Evolutionary conservation across 2,797 vertebrate species (phyloP).

Genomic region (Momotus momota): DNA sequence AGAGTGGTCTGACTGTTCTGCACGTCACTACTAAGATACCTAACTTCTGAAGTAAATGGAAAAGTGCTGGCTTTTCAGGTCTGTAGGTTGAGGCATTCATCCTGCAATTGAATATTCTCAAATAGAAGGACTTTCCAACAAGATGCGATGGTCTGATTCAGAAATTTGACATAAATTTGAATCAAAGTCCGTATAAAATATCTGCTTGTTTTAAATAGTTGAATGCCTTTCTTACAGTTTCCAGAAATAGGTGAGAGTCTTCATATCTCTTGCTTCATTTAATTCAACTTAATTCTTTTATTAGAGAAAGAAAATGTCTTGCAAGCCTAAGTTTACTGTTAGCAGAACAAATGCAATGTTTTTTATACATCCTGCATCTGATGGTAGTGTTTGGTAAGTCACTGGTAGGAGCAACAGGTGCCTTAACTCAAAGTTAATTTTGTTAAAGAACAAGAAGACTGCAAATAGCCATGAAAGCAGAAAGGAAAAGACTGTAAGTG

Average conservation of each 20-base stretch:
- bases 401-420: not conserved
- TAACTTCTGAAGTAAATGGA: not conserved
- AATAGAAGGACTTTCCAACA: not conserved
- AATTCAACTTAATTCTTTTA: not conserved
- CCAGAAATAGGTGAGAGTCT: not conserved
- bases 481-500: not conserved
- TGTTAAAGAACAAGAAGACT: not conserved
- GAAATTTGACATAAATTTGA: not conserved
- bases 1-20: not conserved
- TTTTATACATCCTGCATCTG: not conserved
- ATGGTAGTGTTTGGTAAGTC: not conserved
- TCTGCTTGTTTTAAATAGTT: not conserved
- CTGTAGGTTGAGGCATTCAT: not conserved
- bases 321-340: not conserved
- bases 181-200: not conserved
- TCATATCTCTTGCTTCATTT: not conserved
- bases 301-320: not conserved
- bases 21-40: not conserved
- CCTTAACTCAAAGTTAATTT: not conserved
- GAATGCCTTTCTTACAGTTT: not conserved
- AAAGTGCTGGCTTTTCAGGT: not conserved
- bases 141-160: not conserved
- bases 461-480: not conserved
- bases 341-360: not conserved
- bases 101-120: not conserved